Conservation (phyloP, 2,888 invertebrate genomes). For the Oxycera nigricornis region DNA sequence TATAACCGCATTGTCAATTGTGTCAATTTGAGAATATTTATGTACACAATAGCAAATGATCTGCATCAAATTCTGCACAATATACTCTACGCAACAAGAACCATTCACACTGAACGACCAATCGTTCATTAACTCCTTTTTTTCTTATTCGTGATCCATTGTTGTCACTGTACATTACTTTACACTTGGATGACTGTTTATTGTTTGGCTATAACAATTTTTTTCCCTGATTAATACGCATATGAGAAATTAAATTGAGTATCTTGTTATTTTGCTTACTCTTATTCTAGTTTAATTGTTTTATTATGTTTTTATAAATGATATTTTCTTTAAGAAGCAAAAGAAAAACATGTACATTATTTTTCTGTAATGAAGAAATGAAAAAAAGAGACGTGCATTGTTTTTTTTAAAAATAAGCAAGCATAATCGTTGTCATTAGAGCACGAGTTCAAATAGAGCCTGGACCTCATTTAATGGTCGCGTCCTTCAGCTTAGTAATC, state of each 20-base stretch:
- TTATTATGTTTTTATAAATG: conserved; percentile 21
- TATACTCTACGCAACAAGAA: neutral
- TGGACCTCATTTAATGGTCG: too few species aligned
- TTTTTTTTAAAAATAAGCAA: too few species aligned
- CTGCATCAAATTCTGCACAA: neutral
- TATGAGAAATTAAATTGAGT: neutral
- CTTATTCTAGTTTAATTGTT: conserved; percentile 29
- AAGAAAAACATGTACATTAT: neutral
- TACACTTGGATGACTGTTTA: conserved; percentile 34
- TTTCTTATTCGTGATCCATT: conserved; percentile 16
- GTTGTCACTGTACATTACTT: conserved; percentile 25
- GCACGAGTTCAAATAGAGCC: too few species aligned
- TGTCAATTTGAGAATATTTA: too few species aligned
- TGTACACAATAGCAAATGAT: neutral
- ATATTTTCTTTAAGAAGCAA: conserved; percentile 27
- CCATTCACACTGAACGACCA: neutral
- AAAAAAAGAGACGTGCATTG: too few species aligned
- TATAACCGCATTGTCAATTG: too few species aligned
- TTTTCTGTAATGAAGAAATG: neutral
- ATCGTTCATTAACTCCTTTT: conserved; percentile 7
- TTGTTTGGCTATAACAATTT: conserved; percentile 28
- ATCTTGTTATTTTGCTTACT: conserved; percentile 31
- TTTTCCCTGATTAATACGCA: conserved; percentile 30
- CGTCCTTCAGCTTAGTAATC: too few species aligned
- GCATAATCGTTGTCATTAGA: too few species aligned